Base-by-base conservation (phyloP, 2,888 invertebrate genomes). In the Microchrysa polita region DNA sequence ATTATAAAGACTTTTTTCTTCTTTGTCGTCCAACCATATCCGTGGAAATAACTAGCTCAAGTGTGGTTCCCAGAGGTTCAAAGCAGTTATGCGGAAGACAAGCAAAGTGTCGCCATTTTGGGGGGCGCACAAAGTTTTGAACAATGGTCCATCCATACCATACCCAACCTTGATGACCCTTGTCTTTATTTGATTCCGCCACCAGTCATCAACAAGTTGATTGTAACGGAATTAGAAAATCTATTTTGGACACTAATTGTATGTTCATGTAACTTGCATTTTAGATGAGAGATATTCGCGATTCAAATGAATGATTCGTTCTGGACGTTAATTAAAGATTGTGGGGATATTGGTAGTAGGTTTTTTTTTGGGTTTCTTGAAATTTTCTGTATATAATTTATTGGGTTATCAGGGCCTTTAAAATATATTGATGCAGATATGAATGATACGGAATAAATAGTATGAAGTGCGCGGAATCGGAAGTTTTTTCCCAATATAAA, bases 81-180 rank as follows among this genome's bases (percentile, higher is more conserved):
- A 10, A 40, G 5, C 55, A 69, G 57, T n/a, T n/a, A 69, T 69
- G 20, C 42, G 55, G 69, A 69, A 53, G 55, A 69, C 69, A 69
- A 27, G 69, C 42, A 69, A 69, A 57, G 69, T 57, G 57, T 40
- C 42, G 55, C 69, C 69, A n/a, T 69, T 55, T 48, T 12, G 48
- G 48, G 48, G 48, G 48, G 16, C 16, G 61, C 40, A 61, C 34
- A 48, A 12, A 9, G n/a, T 18, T 20, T 20, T 22, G 65, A 65
- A 65, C 65, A 65, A 65, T 65, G 65, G 44, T 65, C 65, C 44
- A n/a, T n/a, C n/a, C n/a, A n/a, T n/a, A n/a, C n/a, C n/a, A n/a
- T n/a, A n/a, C n/a, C n/a, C 48, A 44, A 48, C 65, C 65, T 65
- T 48, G 48, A 65, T 65, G 65, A 48, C 65, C 65, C 20, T 65